A percentile compares a stretch with the other conserved stretches of the same genome.
These are phyloP conservation scores for Lophochroa leadbeateri DNA, from an alignment of 2,113 vertebrate genomes.

Conservation along the genomic window DNA sequence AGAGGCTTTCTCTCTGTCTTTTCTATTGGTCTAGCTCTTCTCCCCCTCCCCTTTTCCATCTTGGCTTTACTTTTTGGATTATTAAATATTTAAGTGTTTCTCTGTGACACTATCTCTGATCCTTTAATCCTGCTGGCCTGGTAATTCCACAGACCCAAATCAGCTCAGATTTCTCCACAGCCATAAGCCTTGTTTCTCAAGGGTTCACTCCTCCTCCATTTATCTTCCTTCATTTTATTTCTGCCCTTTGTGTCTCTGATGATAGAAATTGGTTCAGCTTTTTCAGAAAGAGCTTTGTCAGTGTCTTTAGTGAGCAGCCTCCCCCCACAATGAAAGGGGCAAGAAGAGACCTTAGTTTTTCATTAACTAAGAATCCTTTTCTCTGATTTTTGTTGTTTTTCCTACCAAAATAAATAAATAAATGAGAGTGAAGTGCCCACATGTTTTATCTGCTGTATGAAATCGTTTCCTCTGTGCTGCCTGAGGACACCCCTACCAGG, in stretches of 20 bases:
- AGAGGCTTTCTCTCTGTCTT: background rate
- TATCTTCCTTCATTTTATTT: constrained; percentile 53
- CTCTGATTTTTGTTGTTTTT: background rate
- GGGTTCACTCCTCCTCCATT: constrained; percentile 42
- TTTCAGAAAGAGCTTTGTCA: background rate
- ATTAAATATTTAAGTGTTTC: constrained; percentile 68
- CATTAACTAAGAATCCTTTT: background rate
- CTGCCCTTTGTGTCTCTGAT: constrained; percentile 44
- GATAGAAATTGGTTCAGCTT: constrained; percentile 63
- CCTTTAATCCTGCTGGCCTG: constrained; percentile 70
- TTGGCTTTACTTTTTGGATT: constrained; percentile 51
- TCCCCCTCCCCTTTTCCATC: background rate
- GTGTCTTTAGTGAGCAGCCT: constrained; percentile 37
- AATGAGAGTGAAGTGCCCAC: background rate
- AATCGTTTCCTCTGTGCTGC: background rate
- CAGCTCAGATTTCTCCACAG: constrained; percentile 66
- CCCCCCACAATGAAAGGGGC: constrained; percentile 8
- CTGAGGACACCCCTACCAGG: background rate
- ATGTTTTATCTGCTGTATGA: background rate
- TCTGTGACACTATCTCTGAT: constrained; percentile 68
- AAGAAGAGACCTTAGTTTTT: constrained; percentile 27
- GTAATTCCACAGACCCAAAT: constrained; percentile 68
- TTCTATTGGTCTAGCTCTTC: background rate
- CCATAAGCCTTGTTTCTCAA: constrained; percentile 62
- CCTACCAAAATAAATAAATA: background rate